phyloP scores from a whole-genome alignment of 2,797 vertebrate species.

The Hypotaenidia philippensis region DNA sequence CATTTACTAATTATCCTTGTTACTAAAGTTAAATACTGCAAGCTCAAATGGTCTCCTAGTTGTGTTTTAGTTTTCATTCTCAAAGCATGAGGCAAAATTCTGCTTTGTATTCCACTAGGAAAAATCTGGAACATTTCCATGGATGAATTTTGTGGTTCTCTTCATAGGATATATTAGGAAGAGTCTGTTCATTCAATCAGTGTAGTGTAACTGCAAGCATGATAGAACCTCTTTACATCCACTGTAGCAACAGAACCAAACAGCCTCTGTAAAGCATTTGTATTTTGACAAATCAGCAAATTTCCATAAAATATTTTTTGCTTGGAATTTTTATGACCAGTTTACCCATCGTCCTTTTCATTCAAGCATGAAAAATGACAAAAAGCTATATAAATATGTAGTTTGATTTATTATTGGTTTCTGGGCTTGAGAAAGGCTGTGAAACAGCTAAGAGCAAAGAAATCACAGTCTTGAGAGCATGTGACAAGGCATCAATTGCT shows the following conservation, averaged over 20 bases:
- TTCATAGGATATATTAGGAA: background rate
- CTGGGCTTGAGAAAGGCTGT: conserved; percentile 44
- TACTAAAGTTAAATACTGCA: background rate
- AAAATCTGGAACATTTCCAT: background rate
- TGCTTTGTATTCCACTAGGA: background rate
- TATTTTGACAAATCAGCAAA: conserved; percentile 45
- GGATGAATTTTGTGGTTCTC: background rate
- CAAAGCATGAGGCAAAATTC: background rate
- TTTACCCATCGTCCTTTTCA: conserved; percentile 39
- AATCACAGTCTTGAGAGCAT: conserved; percentile 40
- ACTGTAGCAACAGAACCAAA: background rate
- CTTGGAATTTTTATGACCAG: conserved; percentile 61
- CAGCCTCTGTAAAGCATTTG: background rate
- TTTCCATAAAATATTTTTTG: conserved; percentile 35
- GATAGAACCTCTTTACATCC: background rate
- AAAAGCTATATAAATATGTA: conserved; percentile 66
- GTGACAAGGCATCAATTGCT: conserved; percentile 62
- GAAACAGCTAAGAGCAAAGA: conserved; percentile 53
- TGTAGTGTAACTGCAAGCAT: background rate
- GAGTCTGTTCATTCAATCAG: background rate
- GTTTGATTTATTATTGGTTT: conserved; percentile 62
- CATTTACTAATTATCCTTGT: background rate
- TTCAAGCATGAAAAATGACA: conserved; percentile 37
- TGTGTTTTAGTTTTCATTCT: background rate
- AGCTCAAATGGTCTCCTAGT: background rate